phyloP scores from a whole-genome alignment of 2,888 invertebrate species.

The Psococerastis gibbosa region DNA sequence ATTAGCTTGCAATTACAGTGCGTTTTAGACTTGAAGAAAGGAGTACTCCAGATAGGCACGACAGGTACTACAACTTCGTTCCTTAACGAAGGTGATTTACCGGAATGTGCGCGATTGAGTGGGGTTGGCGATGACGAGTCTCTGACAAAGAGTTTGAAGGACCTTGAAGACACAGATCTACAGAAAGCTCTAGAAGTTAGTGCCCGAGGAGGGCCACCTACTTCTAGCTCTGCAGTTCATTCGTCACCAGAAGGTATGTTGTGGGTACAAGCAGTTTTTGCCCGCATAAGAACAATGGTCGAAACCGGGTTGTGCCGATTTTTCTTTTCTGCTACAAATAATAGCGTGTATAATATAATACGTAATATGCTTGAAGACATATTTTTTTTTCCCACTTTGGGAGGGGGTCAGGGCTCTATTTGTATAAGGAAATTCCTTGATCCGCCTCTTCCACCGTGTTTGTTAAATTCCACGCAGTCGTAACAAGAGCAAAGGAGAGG shows the following conservation, averaged over 20 bases:
- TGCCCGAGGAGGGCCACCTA: constrained; percentile 45
- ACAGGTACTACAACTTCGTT: constrained; percentile 84
- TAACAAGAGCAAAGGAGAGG: too few relatives aligned
- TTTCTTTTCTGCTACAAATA: too few relatives aligned
- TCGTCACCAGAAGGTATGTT: constrained; percentile 11
- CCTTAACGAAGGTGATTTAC: constrained; percentile 58
- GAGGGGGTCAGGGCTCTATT: too few relatives aligned
- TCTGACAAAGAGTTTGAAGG: constrained; percentile 27
- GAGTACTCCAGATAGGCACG: constrained; percentile 79
- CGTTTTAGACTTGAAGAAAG: constrained; percentile 75
- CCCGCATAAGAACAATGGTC: too few relatives aligned
- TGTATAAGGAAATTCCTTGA: too few relatives aligned
- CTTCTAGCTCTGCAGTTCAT: constrained; percentile 55
- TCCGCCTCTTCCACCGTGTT: too few relatives aligned
- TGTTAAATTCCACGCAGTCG: too few relatives aligned
- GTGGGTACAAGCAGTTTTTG: too few relatives aligned
- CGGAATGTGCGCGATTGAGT: constrained; percentile 66
- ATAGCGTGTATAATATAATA: too few relatives aligned
- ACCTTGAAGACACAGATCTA: constrained; percentile 47
- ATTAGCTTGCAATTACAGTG: constrained; percentile 36
- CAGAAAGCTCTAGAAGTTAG: constrained; percentile 55
- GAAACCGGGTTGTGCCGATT: too few relatives aligned
- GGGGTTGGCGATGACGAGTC: constrained; percentile 44
- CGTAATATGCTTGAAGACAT: too few relatives aligned
- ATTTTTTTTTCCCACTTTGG: too few relatives aligned